Base-by-base conservation (phyloP, 2,113 vertebrate species). In the Muntiacus reevesi region DNA sequence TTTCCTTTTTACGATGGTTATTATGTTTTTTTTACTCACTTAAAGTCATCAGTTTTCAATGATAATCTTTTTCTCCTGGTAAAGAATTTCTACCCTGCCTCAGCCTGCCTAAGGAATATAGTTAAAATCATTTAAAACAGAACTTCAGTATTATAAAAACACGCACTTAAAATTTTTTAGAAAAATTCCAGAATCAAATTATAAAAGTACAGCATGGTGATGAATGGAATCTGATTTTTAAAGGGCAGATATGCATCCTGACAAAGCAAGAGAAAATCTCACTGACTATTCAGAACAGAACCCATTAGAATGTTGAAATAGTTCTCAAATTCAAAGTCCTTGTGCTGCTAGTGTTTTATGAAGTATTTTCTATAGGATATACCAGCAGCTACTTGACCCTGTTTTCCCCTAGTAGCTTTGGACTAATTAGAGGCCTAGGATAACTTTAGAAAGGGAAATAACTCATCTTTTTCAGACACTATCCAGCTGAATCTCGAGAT, bases 81-180 rank as follows among this genome's bases (percentile, higher is more conserved):
- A 93, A 96, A 81, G 40, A 96, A 97, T 79, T 55, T 78, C 86
- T 86, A 76, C 28, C 27, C 57, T 89, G 16, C 87, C 59, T 97
- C 88, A 64, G 43, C 30, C 64, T 88, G 76, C 50, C n/a, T 62
- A 74, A 7, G 43, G n/a, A 94, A 97, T 89, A 81, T 21, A 54
- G 45, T 59, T 86, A 67, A 94, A 97, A 83, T 14, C 85, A 94
- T 81, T 97, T 28, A 91, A 97, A 91, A 91, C 10, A 85, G 25
- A 94, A 87, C 47, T 89, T 96, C 28, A 89, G 64, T 78, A 87
- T 90, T 85, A 92, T 90, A 94, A 97, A 96, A 97, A 95, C 15
- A 96, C 8, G 93, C 9, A 97, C 45, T 91, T 87, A 89, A 85
- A 79, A 71, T 8, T 16, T 95, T 88, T 90, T 87, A 78, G 50